Evolutionary conservation across 2,113 vertebrate species (phyloP), one percentile per base, ranked within the genome.

Genomic region (Scytalopus superciliaris): DNA sequence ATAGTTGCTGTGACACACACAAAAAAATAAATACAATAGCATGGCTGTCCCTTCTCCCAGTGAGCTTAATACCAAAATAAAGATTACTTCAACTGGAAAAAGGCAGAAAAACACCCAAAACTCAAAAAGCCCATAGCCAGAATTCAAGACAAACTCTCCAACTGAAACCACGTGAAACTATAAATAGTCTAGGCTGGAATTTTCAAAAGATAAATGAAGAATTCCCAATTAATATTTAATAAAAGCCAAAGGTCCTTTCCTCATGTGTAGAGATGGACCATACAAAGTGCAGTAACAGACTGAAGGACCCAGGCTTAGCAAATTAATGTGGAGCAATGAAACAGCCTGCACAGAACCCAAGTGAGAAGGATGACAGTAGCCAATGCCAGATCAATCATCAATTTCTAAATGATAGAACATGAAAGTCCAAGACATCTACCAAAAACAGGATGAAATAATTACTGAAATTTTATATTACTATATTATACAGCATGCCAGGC

Each of bases 111-210:
- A 64, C 9, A 1, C 0, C 10, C 37, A 7, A 66, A 66, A 50
- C n/a, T 9, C 12, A 23, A 56, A 69, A 74, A 77, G 11, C 12
- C 40, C 24, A 2, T 49, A 68, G 12, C 2, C 40, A 82, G 31
- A 12, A 89, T 68, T 64, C 24, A 72, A 75, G 33, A 56, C 6
- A 87, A 87, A 50, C 7, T 90, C 19, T 82, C 28, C 25, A 84
- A 37, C 2, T 64, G 25, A 69, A 89, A 30, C 12, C 25, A 40
- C 44, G 21, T n/a, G 27, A 75, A 87, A 67, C 53, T 15, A 64
- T n/a, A 33, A 7, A 56, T 10, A 78, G 31, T 5, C 9, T 0
- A 0, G 2, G 24, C 50, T 24, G 28, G 39, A 64, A n/a, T 55
- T 76, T 88, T 73, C 57, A n/a, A 40, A 77, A 81, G 30, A 72